These are phyloP conservation scores for Cinclus mexicanus DNA, from an alignment of 2,113 vertebrate genomes.

Conservation along the genomic window DNA sequence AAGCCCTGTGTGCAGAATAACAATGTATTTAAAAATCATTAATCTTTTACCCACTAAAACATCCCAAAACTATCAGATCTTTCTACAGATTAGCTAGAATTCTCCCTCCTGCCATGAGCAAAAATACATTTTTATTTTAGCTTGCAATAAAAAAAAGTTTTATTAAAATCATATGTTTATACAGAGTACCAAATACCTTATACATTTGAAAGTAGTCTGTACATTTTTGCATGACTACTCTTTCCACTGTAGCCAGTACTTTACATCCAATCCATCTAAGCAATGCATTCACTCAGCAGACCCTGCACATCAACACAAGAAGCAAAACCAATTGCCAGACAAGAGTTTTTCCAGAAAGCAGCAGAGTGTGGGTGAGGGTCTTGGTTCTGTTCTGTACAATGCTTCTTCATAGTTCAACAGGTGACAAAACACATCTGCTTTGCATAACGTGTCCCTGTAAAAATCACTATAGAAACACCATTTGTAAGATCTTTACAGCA, in stretches of 20 bases:
- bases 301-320: not conserved
- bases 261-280: not conserved
- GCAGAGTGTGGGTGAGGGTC: not conserved
- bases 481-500: slow-evolving; percentile 39
- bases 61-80: not conserved
- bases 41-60: not conserved
- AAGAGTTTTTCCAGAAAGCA: not conserved
- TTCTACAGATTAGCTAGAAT: not conserved
- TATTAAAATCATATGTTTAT: slow-evolving; percentile 61
- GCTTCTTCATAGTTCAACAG: not conserved
- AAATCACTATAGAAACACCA: slow-evolving; percentile 37
- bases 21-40: not conserved
- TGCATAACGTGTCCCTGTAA: not conserved
- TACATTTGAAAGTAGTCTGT: slow-evolving; percentile 14
- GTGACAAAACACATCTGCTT: slow-evolving; percentile 51
- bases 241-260: slow-evolving; percentile 2
- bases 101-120: not conserved
- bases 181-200: slow-evolving; percentile 29
- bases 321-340: not conserved
- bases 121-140: slow-evolving; percentile 59
- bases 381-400: not conserved
- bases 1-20: not conserved
- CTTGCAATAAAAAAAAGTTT: slow-evolving; percentile 31
- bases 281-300: not conserved
- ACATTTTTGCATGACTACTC: not conserved